Percentiles rank a stretch among this genome's conserved stretches.
Conservation (phyloP, 2,113 vertebrate genomes). For the Sinocyclocheilus rhinocerous region DNA sequence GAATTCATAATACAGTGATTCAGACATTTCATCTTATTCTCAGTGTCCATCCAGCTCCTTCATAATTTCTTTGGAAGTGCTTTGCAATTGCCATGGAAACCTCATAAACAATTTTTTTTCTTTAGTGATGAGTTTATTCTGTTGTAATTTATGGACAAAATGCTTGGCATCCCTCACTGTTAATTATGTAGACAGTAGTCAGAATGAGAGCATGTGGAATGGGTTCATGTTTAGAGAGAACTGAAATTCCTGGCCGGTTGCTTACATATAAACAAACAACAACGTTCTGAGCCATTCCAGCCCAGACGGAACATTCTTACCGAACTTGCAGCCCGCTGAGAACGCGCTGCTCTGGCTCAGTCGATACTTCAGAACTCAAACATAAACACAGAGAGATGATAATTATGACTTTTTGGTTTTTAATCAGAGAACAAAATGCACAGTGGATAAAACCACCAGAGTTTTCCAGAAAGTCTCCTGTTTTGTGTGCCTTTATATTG, state of each 20-base stretch:
- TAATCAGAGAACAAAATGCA: constrained; percentile 11
- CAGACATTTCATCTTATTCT: constrained; percentile 52
- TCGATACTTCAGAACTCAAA: not conserved
- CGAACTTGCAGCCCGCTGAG: not conserved
- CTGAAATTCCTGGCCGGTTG: not conserved
- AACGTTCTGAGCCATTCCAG: constrained; percentile 32
- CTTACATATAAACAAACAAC: constrained; percentile 57
- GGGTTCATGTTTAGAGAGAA: not conserved
- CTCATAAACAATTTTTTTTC: constrained; percentile 33
- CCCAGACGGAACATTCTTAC: constrained; percentile 5
- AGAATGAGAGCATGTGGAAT: not conserved
- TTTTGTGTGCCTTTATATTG: not conserved
- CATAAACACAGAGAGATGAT: not conserved
- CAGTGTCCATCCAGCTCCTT: constrained; percentile 34
- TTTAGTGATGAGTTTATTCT: constrained; percentile 11
- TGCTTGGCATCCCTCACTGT: constrained; percentile 27
- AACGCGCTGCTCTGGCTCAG: not conserved
- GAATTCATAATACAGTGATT: constrained; percentile 51
- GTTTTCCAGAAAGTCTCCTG: not conserved
- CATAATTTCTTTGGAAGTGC: constrained; percentile 3
- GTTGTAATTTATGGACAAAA: constrained; percentile 49
- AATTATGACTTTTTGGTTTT: constrained; percentile 20
- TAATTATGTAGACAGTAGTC: constrained; percentile 26
- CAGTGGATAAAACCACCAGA: constrained; percentile 1
- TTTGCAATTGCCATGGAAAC: constrained; percentile 68